Percentiles rank a stretch among this genome's conserved stretches.
These are phyloP conservation scores for Forbesichthys papilliferus DNA, from an alignment of 2,113 vertebrate species.

Conservation along the genomic window DNA sequence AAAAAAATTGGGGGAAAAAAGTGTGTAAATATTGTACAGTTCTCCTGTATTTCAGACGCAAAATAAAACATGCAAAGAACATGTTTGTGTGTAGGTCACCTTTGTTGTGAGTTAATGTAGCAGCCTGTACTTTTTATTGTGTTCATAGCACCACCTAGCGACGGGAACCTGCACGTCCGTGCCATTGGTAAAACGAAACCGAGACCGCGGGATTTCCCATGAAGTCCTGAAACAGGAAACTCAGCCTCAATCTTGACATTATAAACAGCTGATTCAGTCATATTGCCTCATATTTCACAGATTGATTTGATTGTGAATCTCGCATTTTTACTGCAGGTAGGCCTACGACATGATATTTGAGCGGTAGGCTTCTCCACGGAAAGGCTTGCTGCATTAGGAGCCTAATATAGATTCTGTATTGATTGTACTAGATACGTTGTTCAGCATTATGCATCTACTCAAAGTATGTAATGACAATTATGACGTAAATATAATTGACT, in stretches of 20 bases:
- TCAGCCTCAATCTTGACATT: too few species aligned
- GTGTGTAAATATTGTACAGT: constrained; percentile 84
- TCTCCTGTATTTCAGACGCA: constrained; percentile 85
- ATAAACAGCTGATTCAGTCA: not conserved
- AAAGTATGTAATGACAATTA: too few species aligned
- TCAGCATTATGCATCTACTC: too few species aligned
- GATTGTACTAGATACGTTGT: not conserved
- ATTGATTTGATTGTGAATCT: too few species aligned
- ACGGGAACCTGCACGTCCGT: constrained; percentile 36
- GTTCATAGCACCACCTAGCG: constrained; percentile 30
- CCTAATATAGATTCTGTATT: not conserved
- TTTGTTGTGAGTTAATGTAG: not conserved
- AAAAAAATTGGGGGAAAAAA: constrained; percentile 69
- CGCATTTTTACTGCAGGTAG: too few species aligned
- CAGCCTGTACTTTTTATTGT: too few species aligned
- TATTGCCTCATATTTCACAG: too few species aligned
- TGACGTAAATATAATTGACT: too few species aligned
- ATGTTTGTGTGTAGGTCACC: constrained; percentile 18
- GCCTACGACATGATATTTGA: too few species aligned
- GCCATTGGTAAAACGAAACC: constrained; percentile 72
- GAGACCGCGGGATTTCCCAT: constrained; percentile 49
- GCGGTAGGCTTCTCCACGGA: too few species aligned
- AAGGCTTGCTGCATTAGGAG: too few species aligned
- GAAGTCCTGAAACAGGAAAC: constrained; percentile 22
- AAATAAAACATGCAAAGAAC: constrained; percentile 82